Conservation (phyloP, 2,888 invertebrate species). For the Lordiphosa andalusiaca region DNA sequence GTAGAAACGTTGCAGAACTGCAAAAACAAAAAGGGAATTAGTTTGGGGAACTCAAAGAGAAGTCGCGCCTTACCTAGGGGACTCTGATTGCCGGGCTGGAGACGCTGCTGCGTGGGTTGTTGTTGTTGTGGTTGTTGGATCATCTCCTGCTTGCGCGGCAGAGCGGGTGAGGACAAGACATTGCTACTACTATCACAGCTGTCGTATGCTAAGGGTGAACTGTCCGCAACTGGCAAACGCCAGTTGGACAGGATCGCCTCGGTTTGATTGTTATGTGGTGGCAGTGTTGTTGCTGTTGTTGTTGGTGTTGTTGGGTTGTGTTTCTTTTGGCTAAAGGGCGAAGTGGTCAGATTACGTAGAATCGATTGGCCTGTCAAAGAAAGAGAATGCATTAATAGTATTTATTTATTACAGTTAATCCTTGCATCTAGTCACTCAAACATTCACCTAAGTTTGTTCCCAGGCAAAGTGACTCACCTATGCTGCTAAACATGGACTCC, state of each 20-base stretch:
- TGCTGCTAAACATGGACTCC: slow-evolving; percentile 78
- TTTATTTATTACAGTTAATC: too few species aligned
- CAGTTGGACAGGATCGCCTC: slow-evolving; percentile 41
- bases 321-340: slow-evolving; percentile 80
- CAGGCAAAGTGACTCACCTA: slow-evolving; percentile 60
- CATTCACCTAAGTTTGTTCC: too few species aligned
- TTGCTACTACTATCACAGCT: slow-evolving; percentile 59
- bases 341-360: slow-evolving; percentile 78
- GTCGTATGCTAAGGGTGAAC: slow-evolving; percentile 28
- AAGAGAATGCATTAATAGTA: neutral
- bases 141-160: slow-evolving; percentile 36
- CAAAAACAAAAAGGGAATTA: slow-evolving; percentile 1
- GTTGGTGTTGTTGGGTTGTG: slow-evolving; percentile 45
- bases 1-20: slow-evolving; percentile 87
- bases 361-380: slow-evolving; percentile 76
- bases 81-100: slow-evolving; percentile 86
- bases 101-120: slow-evolving; percentile 53
- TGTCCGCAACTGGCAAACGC: slow-evolving; percentile 44
- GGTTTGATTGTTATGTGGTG: slow-evolving; percentile 28
- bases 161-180: slow-evolving; percentile 47
- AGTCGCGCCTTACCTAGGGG: slow-evolving; percentile 82
- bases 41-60: too few species aligned
- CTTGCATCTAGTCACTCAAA: too few species aligned
- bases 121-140: slow-evolving; percentile 76
- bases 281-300: slow-evolving; percentile 35